Evolutionary conservation across 2,113 vertebrate genomes (phyloP).

Genomic region (Mirounga angustirostris): DNA sequence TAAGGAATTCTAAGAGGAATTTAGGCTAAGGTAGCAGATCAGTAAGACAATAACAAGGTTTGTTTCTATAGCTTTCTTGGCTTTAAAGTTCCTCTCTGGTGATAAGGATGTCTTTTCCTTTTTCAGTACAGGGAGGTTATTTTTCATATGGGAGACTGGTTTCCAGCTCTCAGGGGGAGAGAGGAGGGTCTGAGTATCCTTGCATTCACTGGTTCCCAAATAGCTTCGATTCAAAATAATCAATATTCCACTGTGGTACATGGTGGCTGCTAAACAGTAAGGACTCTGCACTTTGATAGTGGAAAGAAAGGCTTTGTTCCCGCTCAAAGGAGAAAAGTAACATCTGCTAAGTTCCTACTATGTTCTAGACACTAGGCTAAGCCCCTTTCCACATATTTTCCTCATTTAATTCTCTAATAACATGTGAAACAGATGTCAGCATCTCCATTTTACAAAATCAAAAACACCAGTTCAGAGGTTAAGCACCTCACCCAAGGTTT

Average conservation of each 20-base stretch:
- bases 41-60: neutral
- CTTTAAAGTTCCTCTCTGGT: neutral
- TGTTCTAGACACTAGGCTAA: neutral
- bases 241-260: neutral
- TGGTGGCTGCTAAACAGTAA: neutral
- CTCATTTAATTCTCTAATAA: slow-evolving; percentile 20
- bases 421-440: neutral
- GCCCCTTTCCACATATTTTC: neutral
- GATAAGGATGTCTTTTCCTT: neutral
- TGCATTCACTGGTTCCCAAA: neutral
- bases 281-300: neutral
- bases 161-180: neutral
- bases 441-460: neutral
- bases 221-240: neutral
- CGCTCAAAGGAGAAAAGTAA: neutral
- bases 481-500: neutral
- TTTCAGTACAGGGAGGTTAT: neutral
- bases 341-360: neutral
- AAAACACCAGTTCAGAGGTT: neutral
- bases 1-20: neutral
- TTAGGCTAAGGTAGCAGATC: neutral
- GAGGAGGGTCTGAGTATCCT: neutral
- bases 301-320: neutral
- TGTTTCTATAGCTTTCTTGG: neutral
- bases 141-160: neutral